Evolutionary conservation across 2,113 vertebrate genomes (phyloP), one percentile per base, ranked within the genome.

Genomic region (Phalacrocorax carbo): DNA sequence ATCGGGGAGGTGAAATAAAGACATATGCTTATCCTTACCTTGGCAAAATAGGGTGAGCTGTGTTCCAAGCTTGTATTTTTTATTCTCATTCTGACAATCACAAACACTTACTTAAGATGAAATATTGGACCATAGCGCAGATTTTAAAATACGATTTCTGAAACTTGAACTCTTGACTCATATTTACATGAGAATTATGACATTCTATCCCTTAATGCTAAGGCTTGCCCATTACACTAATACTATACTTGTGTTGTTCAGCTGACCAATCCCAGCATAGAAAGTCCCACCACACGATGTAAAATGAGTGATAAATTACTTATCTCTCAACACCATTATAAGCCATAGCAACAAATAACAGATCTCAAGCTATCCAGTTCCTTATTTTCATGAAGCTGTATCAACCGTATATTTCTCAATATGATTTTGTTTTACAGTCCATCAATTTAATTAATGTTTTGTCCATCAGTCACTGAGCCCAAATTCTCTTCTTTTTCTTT

Each of bases 91-190:
- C 91, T 97, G 96, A 97, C 96, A 93, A 95, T 95, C 94, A 75
- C 77, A 93, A 97, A 95, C 97, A 96, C 95, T 95, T 94, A 97
- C 94, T 97, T 85, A 93, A 72, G 66, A 21, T 93, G 52, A 93
- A 96, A 84, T 94, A 93, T 29, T 94, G 91, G 72, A 91, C 83
- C 42, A 72, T 38, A 88, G 82, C 3, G 5, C 34, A 84, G 58
- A 83, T 79, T 90, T 91, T 92, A 79, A 95, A 93, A 91, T 77
- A 95, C 6, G 12, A 49, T 87, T 90, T 94, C 88, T 93, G 93
- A 91, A 97, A 96, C 72, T 76, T 89, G 90, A 97, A 90, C 76
- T 68, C 85, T 69, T 86, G 85, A 87, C 69, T 97, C 69, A 55
- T 82, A 95, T 94, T 94, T 94, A 82, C 76, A 69, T 76, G 65